Evolutionary conservation across 2,797 vertebrate species (phyloP).

Genomic region (Phataginus tetradactyla): DNA sequence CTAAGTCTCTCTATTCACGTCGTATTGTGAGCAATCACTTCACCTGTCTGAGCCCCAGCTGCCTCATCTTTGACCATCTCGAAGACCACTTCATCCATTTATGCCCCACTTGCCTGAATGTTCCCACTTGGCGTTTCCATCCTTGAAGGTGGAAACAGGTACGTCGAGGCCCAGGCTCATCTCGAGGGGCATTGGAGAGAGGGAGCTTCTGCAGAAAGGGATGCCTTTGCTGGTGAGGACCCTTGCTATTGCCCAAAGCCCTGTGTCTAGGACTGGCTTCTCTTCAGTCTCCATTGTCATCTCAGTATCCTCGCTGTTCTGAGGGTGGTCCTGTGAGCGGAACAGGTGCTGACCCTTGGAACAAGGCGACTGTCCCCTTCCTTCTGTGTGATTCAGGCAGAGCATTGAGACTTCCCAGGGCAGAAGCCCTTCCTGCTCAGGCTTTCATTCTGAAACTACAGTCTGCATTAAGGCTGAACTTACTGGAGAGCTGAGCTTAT

Average conservation of each 20-base stretch:
- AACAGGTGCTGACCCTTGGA: background rate
- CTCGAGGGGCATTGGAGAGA: background rate
- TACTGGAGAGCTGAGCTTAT: background rate
- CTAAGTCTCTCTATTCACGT: background rate
- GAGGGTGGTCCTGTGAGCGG: background rate
- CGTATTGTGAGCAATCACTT: background rate
- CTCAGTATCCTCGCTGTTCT: background rate
- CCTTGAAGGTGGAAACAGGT: background rate
- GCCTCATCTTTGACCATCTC: background rate
- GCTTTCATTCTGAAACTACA: background rate
- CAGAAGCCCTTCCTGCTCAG: slow-evolving; percentile 13
- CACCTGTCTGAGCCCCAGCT: background rate
- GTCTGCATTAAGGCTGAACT: background rate
- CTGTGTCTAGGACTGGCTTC: background rate
- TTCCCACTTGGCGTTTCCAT: background rate
- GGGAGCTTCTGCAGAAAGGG: background rate
- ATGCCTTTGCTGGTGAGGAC: background rate
- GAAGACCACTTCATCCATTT: background rate
- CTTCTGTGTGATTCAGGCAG: background rate
- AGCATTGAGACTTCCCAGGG: background rate
- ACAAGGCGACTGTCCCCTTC: background rate
- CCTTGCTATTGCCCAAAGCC: background rate
- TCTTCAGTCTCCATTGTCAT: background rate
- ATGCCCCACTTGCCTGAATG: rapidly evolving
- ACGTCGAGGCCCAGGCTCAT: background rate